phyloP scores from a whole-genome alignment of 2,888 invertebrate genomes.

The Epirrita christyi region DNA sequence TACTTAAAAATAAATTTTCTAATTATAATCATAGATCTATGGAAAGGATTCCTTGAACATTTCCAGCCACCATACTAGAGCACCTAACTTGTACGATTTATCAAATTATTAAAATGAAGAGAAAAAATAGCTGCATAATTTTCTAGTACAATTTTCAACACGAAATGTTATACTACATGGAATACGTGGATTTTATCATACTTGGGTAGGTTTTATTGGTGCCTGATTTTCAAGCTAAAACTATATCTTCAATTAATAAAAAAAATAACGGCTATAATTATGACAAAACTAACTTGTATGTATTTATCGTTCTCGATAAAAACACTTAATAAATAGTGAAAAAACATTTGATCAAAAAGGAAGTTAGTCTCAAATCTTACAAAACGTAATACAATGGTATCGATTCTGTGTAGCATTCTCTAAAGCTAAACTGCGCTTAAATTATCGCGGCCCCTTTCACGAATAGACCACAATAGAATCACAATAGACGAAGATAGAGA shows the following conservation, averaged over 20 bases:
- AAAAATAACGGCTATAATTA: not conserved
- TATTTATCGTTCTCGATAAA: not conserved
- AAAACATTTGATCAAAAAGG: conserved; percentile 5
- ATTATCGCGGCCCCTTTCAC: too few relatives aligned
- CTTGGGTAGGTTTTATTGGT: conserved; percentile 16
- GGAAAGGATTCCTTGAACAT: conserved; percentile 31
- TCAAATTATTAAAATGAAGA: conserved; percentile 26
- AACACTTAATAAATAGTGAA: conserved; percentile 14
- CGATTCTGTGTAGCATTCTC: too few relatives aligned
- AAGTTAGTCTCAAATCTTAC: conserved; percentile 23
- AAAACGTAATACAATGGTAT: conserved; percentile 17
- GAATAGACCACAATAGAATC: too few relatives aligned
- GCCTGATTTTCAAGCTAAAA: conserved; percentile 12
- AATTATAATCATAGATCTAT: conserved; percentile 17
- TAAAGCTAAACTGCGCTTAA: too few relatives aligned
- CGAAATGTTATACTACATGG: conserved; percentile 45
- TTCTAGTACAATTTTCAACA: conserved; percentile 21
- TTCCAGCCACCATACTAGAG: conserved; percentile 37
- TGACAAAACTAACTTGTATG: not conserved
- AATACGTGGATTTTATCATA: conserved; percentile 40
- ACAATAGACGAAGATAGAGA: too few relatives aligned
- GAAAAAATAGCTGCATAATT: conserved; percentile 4
- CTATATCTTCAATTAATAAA: too few relatives aligned
- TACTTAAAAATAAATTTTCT: conserved; percentile 12
- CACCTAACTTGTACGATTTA: conserved; percentile 37